Percentiles rank a stretch among this genome's conserved stretches.
phyloP scores from a whole-genome alignment of 2,797 vertebrate genomes.

The Diplodus sargus region DNA sequence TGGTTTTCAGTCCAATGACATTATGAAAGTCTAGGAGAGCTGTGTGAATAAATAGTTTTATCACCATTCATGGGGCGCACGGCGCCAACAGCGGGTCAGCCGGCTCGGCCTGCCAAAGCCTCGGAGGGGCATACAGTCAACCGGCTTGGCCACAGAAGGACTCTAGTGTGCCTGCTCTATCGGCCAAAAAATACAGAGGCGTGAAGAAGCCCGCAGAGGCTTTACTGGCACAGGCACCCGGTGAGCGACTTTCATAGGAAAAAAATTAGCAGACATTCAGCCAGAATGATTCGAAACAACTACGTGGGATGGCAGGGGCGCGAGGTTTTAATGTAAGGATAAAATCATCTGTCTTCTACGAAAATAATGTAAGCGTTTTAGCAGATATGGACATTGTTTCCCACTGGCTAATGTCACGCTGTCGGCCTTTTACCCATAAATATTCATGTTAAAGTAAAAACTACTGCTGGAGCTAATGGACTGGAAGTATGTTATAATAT shows the following conservation, averaged over 20 bases:
- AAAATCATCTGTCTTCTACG: not conserved
- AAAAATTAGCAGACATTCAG: not conserved
- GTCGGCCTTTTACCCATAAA: not conserved
- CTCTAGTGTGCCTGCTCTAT: not conserved
- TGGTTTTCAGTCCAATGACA: not conserved
- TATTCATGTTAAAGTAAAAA: slow-evolving; percentile 8
- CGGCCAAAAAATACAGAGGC: not conserved
- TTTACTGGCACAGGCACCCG: not conserved
- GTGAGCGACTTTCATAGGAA: not conserved
- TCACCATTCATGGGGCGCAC: not conserved
- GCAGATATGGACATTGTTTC: not conserved
- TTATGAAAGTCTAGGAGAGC: not conserved
- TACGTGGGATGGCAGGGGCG: not conserved
- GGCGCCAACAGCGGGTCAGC: not conserved
- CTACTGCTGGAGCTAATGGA: not conserved
- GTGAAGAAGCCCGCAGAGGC: not conserved
- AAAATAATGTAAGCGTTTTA: not conserved
- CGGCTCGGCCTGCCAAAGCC: not conserved
- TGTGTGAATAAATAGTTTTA: not conserved
- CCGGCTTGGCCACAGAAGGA: not conserved
- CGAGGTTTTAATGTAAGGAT: not conserved
- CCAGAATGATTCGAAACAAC: not conserved
- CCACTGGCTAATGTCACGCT: not conserved
- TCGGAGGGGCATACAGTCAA: not conserved
- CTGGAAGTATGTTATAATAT: not conserved